These are phyloP conservation scores for Percina caprodes DNA, from an alignment of 2,113 vertebrate species.

Conservation along the genomic window DNA sequence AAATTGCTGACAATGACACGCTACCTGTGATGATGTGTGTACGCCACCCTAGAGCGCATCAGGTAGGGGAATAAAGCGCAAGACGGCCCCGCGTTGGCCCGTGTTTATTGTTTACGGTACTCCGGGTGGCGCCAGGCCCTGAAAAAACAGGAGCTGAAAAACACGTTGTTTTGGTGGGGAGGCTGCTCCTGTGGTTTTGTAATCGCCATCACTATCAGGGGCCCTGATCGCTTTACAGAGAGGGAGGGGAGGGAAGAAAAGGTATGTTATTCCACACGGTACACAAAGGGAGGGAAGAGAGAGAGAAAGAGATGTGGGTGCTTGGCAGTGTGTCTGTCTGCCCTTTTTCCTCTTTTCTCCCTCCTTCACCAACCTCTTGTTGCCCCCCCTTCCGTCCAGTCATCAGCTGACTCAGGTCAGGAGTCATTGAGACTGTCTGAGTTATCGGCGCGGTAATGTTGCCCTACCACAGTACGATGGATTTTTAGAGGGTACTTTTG, in stretches of 20 bases:
- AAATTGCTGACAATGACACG: slow-evolving; percentile 71
- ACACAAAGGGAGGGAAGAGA: slow-evolving; percentile 62
- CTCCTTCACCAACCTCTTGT: not conserved
- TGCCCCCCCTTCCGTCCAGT: not conserved
- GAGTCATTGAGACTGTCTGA: slow-evolving; percentile 40
- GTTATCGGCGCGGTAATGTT: too few relatives aligned
- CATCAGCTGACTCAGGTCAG: slow-evolving; percentile 61
- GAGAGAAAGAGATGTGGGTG: slow-evolving; percentile 67
- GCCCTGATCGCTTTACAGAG: slow-evolving; percentile 67
- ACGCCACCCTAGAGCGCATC: slow-evolving; percentile 19
- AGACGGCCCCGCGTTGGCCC: slow-evolving; percentile 44
- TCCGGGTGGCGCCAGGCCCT: slow-evolving; percentile 77
- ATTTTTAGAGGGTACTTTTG: not conserved
- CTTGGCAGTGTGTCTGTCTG: slow-evolving; percentile 66
- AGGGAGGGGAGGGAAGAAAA: slow-evolving; percentile 42
- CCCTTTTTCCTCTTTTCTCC: slow-evolving; percentile 35
- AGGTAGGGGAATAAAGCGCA: not conserved
- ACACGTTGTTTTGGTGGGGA: slow-evolving; percentile 74
- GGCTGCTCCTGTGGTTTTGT: slow-evolving; percentile 62
- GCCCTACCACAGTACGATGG: too few relatives aligned
- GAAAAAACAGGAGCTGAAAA: slow-evolving; percentile 73
- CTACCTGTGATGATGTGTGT: slow-evolving; percentile 51
- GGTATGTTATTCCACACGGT: slow-evolving; percentile 80
- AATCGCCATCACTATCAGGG: slow-evolving; percentile 72
- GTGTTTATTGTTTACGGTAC: slow-evolving; percentile 82